phyloP scores from a whole-genome alignment of 30 jellyfish, hydroid and myxozoan genomes.

The Aurelia sp. region DNA sequence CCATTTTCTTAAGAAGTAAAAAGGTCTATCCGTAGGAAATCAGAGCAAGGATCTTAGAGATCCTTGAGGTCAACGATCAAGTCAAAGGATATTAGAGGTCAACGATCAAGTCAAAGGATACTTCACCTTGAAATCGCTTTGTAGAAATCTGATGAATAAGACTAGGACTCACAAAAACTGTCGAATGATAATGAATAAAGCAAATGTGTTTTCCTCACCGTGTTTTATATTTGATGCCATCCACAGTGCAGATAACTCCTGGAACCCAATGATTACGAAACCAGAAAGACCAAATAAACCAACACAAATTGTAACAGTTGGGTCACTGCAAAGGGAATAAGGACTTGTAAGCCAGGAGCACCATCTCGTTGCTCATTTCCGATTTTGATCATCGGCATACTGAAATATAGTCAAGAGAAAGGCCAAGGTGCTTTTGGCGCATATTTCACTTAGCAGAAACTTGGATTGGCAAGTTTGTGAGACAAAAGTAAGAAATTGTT shows the following conservation, averaged over 20 bases:
- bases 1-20: too few relatives aligned
- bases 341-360: not conserved
- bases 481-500: too few relatives aligned
- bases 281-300: constrained; percentile 90
- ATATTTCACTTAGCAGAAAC: too few relatives aligned
- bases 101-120: too few relatives aligned
- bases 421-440: too few relatives aligned
- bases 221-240: constrained; percentile 75
- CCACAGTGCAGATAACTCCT: constrained; percentile 88
- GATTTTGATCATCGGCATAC: not conserved
- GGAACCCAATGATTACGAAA: constrained; percentile 88
- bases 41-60: too few relatives aligned
- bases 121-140: too few relatives aligned
- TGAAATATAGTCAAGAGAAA: too few relatives aligned
- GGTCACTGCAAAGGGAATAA: constrained; percentile 37
- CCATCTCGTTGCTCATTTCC: not conserved
- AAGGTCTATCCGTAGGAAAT: too few relatives aligned
- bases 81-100: too few relatives aligned
- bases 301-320: constrained; percentile 43
- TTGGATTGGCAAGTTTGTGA: too few relatives aligned
- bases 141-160: not conserved
- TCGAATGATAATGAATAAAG: not conserved
- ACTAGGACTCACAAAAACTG: not conserved
- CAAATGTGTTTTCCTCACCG: constrained; percentile 34
- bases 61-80: too few relatives aligned